These are phyloP conservation scores for Parnassius smintheus DNA, from an alignment of 2,888 invertebrate genomes.

Conservation along the genomic window DNA sequence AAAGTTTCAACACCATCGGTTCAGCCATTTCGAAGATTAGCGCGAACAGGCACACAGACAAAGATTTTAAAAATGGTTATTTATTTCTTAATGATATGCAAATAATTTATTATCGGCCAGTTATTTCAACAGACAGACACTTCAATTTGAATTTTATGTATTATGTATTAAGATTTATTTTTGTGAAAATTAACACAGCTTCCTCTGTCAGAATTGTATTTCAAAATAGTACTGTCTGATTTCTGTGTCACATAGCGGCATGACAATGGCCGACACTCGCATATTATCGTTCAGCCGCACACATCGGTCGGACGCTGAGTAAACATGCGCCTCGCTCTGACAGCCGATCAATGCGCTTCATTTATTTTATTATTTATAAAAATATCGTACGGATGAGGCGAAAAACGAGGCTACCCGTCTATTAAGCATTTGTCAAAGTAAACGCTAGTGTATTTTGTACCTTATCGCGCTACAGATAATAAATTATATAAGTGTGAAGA, in stretches of 20 bases:
- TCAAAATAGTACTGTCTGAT: conserved; percentile 17
- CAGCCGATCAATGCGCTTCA: conserved; percentile 70
- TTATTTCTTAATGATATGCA: too few species aligned
- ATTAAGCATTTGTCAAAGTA: not conserved
- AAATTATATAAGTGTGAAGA: not conserved
- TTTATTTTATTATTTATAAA: conserved; percentile 54
- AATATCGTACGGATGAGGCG: conserved; percentile 20
- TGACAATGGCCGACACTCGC: conserved; percentile 12
- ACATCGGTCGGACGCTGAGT: conserved; percentile 45
- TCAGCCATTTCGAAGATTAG: too few species aligned
- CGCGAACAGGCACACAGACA: too few species aligned
- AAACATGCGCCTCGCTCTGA: conserved; percentile 63
- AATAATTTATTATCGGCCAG: too few species aligned
- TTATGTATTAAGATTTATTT: too few species aligned
- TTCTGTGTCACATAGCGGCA: conserved; percentile 14
- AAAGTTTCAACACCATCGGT: too few species aligned
- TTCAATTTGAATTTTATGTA: too few species aligned
- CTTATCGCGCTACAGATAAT: conserved; percentile 1
- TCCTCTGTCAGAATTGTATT: not conserved
- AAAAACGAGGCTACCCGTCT: conserved; percentile 9
- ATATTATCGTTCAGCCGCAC: not conserved
- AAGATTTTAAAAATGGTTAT: too few species aligned
- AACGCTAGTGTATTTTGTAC: conserved; percentile 5
- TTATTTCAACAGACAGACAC: too few species aligned
- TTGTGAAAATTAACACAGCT: too few species aligned